Evolutionary conservation across 2,888 invertebrate species (phyloP).

Genomic region (Agelastica alni): DNA sequence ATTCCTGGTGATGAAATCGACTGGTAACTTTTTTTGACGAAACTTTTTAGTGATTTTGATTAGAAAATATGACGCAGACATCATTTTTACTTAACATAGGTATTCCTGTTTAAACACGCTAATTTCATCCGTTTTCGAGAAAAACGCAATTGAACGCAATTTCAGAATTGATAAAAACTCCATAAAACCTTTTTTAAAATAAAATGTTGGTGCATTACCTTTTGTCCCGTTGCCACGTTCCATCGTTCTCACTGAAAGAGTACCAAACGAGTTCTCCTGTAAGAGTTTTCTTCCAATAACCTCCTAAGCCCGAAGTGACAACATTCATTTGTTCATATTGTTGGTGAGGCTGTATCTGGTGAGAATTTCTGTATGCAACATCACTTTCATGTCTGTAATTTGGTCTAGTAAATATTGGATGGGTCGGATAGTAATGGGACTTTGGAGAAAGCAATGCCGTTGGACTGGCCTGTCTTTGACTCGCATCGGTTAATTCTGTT

Average conservation of each 20-base stretch:
- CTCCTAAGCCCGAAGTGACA: conserved; percentile 51
- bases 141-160: too few relatives aligned
- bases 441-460: conserved; percentile 39
- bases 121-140: too few relatives aligned
- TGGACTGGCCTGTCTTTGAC: conserved; percentile 44
- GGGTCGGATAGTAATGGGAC: conserved; percentile 40
- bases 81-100: too few relatives aligned
- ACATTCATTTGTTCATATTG: conserved; percentile 52
- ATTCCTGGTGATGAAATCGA: too few relatives aligned
- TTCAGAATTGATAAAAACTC: too few relatives aligned
- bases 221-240: conserved; percentile 52
- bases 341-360: conserved; percentile 54
- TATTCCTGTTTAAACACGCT: too few relatives aligned
- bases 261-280: conserved; percentile 55
- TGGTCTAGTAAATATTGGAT: conserved; percentile 34
- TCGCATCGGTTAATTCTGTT: conserved; percentile 18
- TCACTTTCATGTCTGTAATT: conserved; percentile 30
- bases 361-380: conserved; percentile 43
- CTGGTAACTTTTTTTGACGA: too few relatives aligned
- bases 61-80: too few relatives aligned
- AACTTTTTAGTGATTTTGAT: too few relatives aligned
- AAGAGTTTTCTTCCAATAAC: conserved; percentile 54
- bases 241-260: conserved; percentile 45
- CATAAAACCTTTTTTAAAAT: too few relatives aligned
- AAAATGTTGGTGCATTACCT: too few relatives aligned